Base-by-base conservation (phyloP, 2,113 vertebrate species). In the Cavia porcellus region DNA sequence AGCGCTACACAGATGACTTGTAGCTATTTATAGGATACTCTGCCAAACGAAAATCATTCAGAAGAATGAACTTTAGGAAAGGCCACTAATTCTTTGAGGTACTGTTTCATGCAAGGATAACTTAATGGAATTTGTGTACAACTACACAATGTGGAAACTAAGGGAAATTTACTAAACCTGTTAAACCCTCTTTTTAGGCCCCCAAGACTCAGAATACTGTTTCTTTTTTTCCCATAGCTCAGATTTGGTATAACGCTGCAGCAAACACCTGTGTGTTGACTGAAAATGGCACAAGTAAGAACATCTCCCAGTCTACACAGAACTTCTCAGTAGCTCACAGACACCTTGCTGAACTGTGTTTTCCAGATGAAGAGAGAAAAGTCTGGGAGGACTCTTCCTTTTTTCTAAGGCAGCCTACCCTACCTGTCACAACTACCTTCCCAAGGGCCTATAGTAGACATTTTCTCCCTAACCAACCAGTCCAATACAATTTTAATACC, bases 21-120 rank as follows among this genome's bases (percentile, higher is more conserved):
- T 50, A 85, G 66, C 81, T 92, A 62, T 72, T 81, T 95, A 77
- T 52, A 81, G 89, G 88, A 72, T 89, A 83, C 47, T 84, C 57
- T 68, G 85, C 19, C 38, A 50, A 90, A 87, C 64, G 14, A n/a
- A 89, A 24, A 94, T 62, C 55, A 84, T 59, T 47, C 62, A 24
- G 72, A 75, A 85, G 57, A 81, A 92, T 74, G 62, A 94, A 84
- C 55, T 92, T 9, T 59, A 61, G 38, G 38, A 38, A 92, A 93
- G 74, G 66, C 87, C 66, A 19, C 35, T 85, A n/a, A 28, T 59
- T 94, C 86, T 74, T 94, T 89, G 30, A 84, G 87, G 57, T 3
- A 68, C n/a, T 50, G 62, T 83, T 66, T 79, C n/a, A 91, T 84
- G 88, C 55, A 38, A 24, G 30, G 81, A 14, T 22, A 75, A 5